These are phyloP conservation scores for Pitta sordida DNA, from an alignment of 2,113 vertebrate species.

Conservation along the genomic window DNA sequence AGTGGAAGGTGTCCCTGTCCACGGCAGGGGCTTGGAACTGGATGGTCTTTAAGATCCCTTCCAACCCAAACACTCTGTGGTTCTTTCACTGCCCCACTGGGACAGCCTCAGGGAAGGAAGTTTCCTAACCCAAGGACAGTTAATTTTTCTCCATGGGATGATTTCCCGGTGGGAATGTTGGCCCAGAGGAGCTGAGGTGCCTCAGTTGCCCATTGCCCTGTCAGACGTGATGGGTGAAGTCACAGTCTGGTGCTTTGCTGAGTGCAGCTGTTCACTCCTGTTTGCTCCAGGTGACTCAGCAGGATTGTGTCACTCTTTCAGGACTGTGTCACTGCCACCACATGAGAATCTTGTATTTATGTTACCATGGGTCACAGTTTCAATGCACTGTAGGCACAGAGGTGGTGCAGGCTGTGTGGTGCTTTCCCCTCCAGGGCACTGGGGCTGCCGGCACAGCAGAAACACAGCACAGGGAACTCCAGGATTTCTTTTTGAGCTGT, in stretches of 20 bases:
- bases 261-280: background rate
- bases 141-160: background rate
- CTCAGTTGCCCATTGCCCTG: background rate
- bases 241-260: background rate
- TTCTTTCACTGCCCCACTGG: fast-evolving
- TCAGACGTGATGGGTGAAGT: background rate
- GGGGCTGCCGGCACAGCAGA: background rate
- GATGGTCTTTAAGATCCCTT: background rate
- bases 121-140: background rate
- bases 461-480: background rate
- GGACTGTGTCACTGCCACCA: background rate
- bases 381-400: background rate
- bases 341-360: background rate
- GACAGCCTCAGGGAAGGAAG: background rate
- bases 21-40: background rate
- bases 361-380: background rate
- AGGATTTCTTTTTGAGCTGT: background rate
- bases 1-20: background rate
- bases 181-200: background rate
- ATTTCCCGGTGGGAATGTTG: background rate
- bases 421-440: background rate
- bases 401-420: background rate
- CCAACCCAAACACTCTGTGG: background rate
- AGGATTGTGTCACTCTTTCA: background rate
- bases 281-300: slow-evolving; percentile 8